Evolutionary conservation across 2,113 vertebrate genomes (phyloP), one percentile per base, ranked within the genome.

Genomic region (Telmatochromis sp.): DNA sequence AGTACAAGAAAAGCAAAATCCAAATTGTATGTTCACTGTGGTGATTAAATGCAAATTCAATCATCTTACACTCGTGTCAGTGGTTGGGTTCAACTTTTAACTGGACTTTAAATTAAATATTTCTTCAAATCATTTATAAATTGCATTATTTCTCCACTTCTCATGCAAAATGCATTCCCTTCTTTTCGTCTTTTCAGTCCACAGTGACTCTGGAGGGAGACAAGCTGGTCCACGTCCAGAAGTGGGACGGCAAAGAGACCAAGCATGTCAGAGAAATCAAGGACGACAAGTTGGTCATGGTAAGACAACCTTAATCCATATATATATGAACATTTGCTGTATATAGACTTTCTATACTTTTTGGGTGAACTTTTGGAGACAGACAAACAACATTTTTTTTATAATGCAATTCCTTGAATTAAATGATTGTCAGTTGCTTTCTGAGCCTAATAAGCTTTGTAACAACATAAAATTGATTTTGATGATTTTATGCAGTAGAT

Each of bases 171-270:
- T 53, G 19, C 19, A 8, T 17, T 15, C 21, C 10, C 57, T 63
- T 33, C 83, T 54, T 58, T 70, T 84, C 0, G 1, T 49, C 37
- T 4, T 58, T 26, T 80, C 93, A 99, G 98, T 98, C 98, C 84
- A 96, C 96, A n/a, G 96, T 99, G 88, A 95, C 87, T 60, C 83
- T 99, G 96, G 97, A 99, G 1, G 98, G 97, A 85, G 96, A 97
- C 92, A 98, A 98, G 93, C 88, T 99, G 63, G 94, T 98, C 86
- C 98, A 99, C 1, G 95, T 98, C 89, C 98, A 99, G 96, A 99
- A 97, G 94, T 99, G 98, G 98, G 97, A 99, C 1, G 97, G 96
- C 91, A 99, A 99, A 91, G 97, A 99, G 93, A 98, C 97, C 89
- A 97, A 96, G 81, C 97, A 98, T 81, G 96, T 98, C 91, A 95